phyloP scores from a whole-genome alignment of 2,797 vertebrate genomes.

The Pipistrellus kuhlii region DNA sequence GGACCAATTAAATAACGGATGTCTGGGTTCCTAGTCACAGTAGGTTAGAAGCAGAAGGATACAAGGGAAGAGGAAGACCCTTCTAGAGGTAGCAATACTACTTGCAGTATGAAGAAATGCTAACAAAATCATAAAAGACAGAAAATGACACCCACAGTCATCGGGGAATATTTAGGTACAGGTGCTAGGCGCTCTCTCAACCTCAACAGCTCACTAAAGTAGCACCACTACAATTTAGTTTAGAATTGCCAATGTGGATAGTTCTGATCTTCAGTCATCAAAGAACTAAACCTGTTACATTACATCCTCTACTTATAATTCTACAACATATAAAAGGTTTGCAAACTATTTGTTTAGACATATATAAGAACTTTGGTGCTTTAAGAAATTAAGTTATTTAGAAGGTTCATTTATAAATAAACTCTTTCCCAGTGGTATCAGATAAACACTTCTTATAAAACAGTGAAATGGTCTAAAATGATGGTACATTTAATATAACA shows the following conservation, averaged over 20 bases:
- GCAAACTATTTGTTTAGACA: constrained; percentile 6
- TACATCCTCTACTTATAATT: neutral
- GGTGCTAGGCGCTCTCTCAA: neutral
- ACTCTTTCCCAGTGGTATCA: neutral
- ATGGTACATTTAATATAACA: constrained; percentile 30
- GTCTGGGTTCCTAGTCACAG: neutral
- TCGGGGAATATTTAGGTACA: neutral
- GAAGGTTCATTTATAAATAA: constrained; percentile 6
- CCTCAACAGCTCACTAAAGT: neutral
- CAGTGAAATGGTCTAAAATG: neutral
- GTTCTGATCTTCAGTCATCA: neutral
- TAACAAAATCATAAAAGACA: neutral
- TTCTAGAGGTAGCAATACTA: neutral
- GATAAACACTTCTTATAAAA: constrained; percentile 13
- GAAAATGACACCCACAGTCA: neutral
- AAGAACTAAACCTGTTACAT: neutral
- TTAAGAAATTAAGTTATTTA: constrained; percentile 12
- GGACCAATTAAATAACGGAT: neutral
- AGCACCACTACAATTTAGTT: neutral
- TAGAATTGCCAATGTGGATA: neutral
- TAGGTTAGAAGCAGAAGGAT: neutral
- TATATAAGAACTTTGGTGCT: neutral
- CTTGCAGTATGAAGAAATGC: neutral
- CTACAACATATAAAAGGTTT: neutral
- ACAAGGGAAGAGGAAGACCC: neutral